Evolutionary conservation across 2,113 vertebrate species (phyloP), one percentile per base, ranked within the genome.

Genomic region (Oophaga pumilio): DNA sequence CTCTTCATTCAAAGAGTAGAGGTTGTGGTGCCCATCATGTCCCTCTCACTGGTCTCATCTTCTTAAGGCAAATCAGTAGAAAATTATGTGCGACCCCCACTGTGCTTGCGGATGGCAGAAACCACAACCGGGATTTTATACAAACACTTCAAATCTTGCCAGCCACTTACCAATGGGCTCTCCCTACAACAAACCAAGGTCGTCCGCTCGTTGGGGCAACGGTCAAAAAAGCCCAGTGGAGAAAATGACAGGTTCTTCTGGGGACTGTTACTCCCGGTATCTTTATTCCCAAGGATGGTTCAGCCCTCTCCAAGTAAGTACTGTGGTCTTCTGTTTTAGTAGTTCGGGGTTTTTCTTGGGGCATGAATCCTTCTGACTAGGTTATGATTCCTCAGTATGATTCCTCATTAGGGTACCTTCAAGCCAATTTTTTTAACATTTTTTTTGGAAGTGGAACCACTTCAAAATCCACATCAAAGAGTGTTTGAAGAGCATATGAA

Each of bases 241-340:
- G 33, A 94, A 93, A 89, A 90, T 92, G 4, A 96, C 91, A 84
- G 95, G 93, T 87, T 87, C 92, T 64, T 94, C 94, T 69, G 95
- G 95, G 69, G 96, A 96, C 83, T 91, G 93, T 91, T 95, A 95
- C 93, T 20, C 94, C 1, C 94, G 96, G n/a, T 96, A 96, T 68
- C 88, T 91, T 91, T 97, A 95, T 82, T 93, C 94, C 66, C 94
- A 91, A 53, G 93, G 92, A 91, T 97, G 96, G 96, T 92, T 93
- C 85, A 94, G 94, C 85, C 89, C 93, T 17, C 91, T 94, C 84
- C 97, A 97, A 96, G 97, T 97, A 96, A 97, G 68, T 84, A 53
- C 53, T 17, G 57, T 8, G 24, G 10, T 20, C 15, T 64, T n/a
- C 20, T 2, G 22, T n/a, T 68, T n/a, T 68, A 26, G 64, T 5